Base-by-base conservation (phyloP, 2,113 vertebrate genomes). In the Myanophis thanlyinensis region DNA sequence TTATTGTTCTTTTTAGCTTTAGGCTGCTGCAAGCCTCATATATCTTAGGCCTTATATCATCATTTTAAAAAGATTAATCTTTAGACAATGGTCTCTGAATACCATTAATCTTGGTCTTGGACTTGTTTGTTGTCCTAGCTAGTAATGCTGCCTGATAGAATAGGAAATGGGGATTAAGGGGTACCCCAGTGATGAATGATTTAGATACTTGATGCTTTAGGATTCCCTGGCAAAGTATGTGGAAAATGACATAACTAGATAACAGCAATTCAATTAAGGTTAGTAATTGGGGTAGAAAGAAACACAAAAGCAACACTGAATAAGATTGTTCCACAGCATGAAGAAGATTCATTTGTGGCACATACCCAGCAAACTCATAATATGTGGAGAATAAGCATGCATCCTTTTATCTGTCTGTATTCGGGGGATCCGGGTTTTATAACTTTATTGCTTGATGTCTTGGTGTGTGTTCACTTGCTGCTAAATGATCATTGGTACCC, bases 21-120 rank as follows among this genome's bases (percentile, higher is more conserved):
- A 95, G 96, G 95, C 94, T 95, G 96, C 94, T 93, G 90, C 95
- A 96, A 93, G 95, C 95, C 97, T 93, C 87, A 92, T 95, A 93
- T 93, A 93, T 94, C 96, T 97, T 93, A 89, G 94, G 92, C 93
- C 94, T 93, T 95, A 95, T 91, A 96, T 97, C 95, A 96, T 97
- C 95, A 93, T 94, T 95, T 95, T 84, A 94, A 97, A 96, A 95
- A 97, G 96, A 97, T 97, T 97, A 95, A 97, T 98, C 95, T 97
- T 96, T 94, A 96, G 96, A 95, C 95, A 96, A 97, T 93, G 94
- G 96, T 97, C 93, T 95, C 95, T 94, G 96, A 94, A 94, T 95
- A 95, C 35, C 91, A 94, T 95, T 97, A 95, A 97, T 95, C 94
- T 96, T 96, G 92, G 93, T 93, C 94, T 92, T 94, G 59, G 96